phyloP scores from a whole-genome alignment of 2,888 invertebrate species.

The Hydriomena furcata region DNA sequence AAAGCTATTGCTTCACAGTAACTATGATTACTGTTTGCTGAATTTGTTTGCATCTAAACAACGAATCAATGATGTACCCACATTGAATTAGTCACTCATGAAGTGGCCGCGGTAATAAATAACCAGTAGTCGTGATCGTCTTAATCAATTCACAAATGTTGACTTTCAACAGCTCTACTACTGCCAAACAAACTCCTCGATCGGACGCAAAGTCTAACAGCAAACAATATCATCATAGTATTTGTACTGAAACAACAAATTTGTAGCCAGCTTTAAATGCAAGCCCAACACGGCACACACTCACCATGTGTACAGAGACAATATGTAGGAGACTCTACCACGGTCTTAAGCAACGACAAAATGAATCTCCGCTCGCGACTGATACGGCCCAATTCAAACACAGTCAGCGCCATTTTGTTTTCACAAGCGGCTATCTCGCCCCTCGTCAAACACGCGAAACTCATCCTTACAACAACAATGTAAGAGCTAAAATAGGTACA shows the following conservation, averaged over 20 bases:
- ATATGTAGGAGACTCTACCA: conserved; percentile 78
- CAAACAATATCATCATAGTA: conserved; percentile 82
- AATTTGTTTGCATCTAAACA: conserved; percentile 20
- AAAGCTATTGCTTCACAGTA: conserved; percentile 14
- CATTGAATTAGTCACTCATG: conserved; percentile 23
- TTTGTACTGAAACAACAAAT: conserved; percentile 83
- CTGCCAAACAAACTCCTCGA: conserved; percentile 76
- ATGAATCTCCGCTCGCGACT: conserved; percentile 82
- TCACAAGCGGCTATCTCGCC: conserved; percentile 76
- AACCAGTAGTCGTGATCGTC: conserved; percentile 53
- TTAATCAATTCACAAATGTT: conserved; percentile 74
- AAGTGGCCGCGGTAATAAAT: conserved; percentile 23
- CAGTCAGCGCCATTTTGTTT: conserved; percentile 82
- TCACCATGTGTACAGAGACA: conserved; percentile 79
- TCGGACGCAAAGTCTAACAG: conserved; percentile 78
- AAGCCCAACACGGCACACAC: conserved; percentile 80
- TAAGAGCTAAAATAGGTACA: conserved; percentile 55
- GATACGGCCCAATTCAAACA: conserved; percentile 84
- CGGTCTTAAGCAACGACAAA: conserved; percentile 83
- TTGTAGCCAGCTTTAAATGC: conserved; percentile 82
- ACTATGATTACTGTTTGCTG: conserved; percentile 26
- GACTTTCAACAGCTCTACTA: conserved; percentile 57
- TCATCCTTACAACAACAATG: conserved; percentile 48
- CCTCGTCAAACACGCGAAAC: conserved; percentile 44
- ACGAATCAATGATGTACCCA: conserved; percentile 20